phyloP scores from a whole-genome alignment of 2,888 invertebrate species.

The Platypus cylindrus region DNA sequence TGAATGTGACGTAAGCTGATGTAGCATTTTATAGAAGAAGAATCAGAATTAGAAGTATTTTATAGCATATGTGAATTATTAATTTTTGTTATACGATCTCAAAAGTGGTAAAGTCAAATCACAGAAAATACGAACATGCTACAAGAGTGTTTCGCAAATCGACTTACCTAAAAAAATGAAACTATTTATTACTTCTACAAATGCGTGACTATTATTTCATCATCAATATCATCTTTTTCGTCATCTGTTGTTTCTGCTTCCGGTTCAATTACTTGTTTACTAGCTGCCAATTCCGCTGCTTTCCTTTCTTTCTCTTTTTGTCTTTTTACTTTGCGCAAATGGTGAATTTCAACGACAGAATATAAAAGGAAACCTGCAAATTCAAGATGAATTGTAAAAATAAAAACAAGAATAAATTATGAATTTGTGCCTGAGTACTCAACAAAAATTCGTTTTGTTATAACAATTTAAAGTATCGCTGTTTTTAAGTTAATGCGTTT shows the following conservation, averaged over 20 bases:
- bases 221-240: constrained; percentile 77
- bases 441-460: not conserved
- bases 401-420: constrained; percentile 1
- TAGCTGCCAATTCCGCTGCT: constrained; percentile 54
- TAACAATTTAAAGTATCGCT: constrained; percentile 3
- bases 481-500: too few relatives aligned
- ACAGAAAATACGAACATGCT: too few relatives aligned
- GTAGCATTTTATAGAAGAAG: too few relatives aligned
- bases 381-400: not conserved
- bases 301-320: constrained; percentile 50
- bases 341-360: constrained; percentile 66
- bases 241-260: constrained; percentile 69
- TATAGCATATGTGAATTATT: too few relatives aligned
- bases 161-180: constrained; percentile 10
- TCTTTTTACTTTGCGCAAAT: constrained; percentile 66
- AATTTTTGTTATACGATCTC: too few relatives aligned
- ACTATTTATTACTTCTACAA: too few relatives aligned
- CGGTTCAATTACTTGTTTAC: constrained; percentile 33
- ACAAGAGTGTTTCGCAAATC: not conserved
- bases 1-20: too few relatives aligned
- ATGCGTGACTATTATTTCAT: constrained; percentile 77
- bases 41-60: too few relatives aligned
- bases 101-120: too few relatives aligned
- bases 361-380: constrained; percentile 45
- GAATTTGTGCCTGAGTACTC: too few relatives aligned